phyloP scores from a whole-genome alignment of 2,888 invertebrate species.

The Thalpophila matura region DNA sequence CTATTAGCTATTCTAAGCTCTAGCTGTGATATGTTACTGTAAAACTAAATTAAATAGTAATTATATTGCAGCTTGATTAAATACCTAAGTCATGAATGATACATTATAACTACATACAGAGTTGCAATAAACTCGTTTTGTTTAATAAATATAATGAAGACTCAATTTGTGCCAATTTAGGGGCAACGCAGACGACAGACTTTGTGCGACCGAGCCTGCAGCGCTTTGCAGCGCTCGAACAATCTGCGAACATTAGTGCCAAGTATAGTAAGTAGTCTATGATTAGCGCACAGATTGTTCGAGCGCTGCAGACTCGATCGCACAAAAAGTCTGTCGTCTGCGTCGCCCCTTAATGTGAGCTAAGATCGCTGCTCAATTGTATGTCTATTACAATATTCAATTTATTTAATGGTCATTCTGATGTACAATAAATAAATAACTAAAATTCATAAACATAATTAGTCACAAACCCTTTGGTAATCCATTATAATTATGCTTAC shows the following conservation, averaged over 20 bases:
- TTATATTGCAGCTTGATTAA: too few species aligned
- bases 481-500: not conserved
- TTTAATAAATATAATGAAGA: not conserved
- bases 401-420: not conserved
- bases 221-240: too few species aligned
- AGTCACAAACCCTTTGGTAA: conserved; percentile 19
- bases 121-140: not conserved
- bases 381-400: not conserved
- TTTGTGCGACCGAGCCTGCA: too few species aligned
- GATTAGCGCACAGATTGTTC: too few species aligned
- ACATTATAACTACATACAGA: not conserved
- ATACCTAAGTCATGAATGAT: too few species aligned
- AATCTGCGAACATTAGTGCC: too few species aligned
- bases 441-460: conserved; percentile 3
- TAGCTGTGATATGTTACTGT: not conserved
- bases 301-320: too few species aligned
- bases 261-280: too few species aligned
- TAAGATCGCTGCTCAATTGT: not conserved
- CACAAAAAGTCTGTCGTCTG: too few species aligned
- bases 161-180: conserved; percentile 26
- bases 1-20: not conserved
- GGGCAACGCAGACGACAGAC: too few species aligned
- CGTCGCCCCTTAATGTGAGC: too few species aligned
- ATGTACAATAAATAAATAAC: conserved; percentile 4
- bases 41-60: conserved; percentile 6